A percentile compares a stretch with the other conserved stretches of the same genome.
These are phyloP conservation scores for Tillus elongatus DNA, from an alignment of 2,888 invertebrate species.

Conservation along the genomic window DNA sequence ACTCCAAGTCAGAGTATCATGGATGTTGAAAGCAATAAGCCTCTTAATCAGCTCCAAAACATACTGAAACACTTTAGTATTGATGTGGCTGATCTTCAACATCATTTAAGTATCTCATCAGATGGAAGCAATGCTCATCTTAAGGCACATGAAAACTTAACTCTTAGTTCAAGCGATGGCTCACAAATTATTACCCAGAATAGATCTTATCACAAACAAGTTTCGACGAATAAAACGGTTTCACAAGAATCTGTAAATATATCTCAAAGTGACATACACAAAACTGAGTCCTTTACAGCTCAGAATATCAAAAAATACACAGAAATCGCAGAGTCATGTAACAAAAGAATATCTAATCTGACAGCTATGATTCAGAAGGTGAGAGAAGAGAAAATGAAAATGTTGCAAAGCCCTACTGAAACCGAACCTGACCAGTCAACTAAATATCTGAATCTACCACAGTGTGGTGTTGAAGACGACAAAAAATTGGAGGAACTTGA, in stretches of 20 bases:
- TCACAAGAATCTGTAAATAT: too few species aligned
- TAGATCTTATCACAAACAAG: too few species aligned
- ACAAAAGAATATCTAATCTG: slow-evolving; percentile 48
- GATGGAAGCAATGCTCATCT: slow-evolving; percentile 16
- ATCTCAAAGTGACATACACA: too few species aligned
- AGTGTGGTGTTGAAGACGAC: slow-evolving; percentile 13
- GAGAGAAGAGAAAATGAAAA: slow-evolving; percentile 47
- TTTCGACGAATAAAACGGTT: too few species aligned
- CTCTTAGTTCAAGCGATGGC: slow-evolving; percentile 10
- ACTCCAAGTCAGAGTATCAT: slow-evolving; percentile 45
- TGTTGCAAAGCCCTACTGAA: slow-evolving; percentile 34
- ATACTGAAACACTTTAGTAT: slow-evolving; percentile 27
- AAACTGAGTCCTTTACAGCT: not conserved
- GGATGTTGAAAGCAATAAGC: slow-evolving; percentile 39
- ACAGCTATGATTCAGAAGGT: slow-evolving; percentile 50
- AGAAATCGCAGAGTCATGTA: slow-evolving; percentile 47
- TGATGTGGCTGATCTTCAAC: slow-evolving; percentile 23
- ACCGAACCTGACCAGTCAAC: slow-evolving; percentile 33
- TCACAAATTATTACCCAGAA: too few species aligned
- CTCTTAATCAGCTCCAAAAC: too few species aligned
- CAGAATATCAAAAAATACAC: slow-evolving; percentile 44
- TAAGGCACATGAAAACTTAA: slow-evolving; percentile 14
- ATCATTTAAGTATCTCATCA: slow-evolving; percentile 23
- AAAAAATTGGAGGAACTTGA: slow-evolving; percentile 5
- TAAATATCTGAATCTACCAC: slow-evolving; percentile 37